phyloP scores from a whole-genome alignment of 1,140 invertebrate species.

The Dinothrombium tinctorium region DNA sequence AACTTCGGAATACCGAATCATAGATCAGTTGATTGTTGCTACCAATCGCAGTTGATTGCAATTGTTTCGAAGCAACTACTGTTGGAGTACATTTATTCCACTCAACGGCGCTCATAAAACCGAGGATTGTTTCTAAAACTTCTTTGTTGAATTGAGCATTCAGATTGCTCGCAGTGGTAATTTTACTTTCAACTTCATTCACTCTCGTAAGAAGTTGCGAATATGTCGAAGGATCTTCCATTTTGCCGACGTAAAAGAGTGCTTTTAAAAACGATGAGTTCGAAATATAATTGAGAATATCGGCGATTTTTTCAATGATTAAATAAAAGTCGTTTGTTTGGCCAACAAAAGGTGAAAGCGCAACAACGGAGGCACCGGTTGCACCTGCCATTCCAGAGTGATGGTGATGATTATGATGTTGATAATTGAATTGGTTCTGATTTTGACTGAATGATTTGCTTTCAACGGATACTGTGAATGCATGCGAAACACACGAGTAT shows the following conservation, averaged over 20 bases:
- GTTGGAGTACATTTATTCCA: conserved; percentile 8
- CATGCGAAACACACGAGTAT: conserved; percentile 18
- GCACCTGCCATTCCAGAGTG: neutral
- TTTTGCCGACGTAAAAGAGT: conserved; percentile 23
- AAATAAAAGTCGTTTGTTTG: neutral
- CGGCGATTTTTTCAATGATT: conserved; percentile 22
- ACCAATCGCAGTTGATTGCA: conserved; percentile 1
- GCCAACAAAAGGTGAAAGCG: neutral
- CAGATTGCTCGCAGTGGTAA: no score
- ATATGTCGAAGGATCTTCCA: conserved; percentile 21
- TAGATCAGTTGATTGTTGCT: neutral
- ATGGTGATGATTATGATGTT: neutral
- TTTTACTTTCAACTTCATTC: conserved; percentile 13
- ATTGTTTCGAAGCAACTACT: conserved; percentile 2
- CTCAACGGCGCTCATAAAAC: conserved; percentile 11
- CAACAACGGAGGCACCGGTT: neutral
- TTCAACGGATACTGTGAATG: conserved; percentile 16
- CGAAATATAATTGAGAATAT: conserved; percentile 20
- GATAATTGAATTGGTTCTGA: neutral
- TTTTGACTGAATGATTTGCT: conserved; percentile 11
- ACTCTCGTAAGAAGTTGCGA: conserved; percentile 14
- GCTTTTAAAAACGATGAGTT: conserved; percentile 21
- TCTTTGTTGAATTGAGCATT: no score
- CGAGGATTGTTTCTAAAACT: conserved; percentile 12
- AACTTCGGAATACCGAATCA: conserved; percentile 2